Evolutionary conservation across 2,113 vertebrate genomes (phyloP), one percentile per base, ranked within the genome.

Genomic region (Datnioides undecimradiatus): DNA sequence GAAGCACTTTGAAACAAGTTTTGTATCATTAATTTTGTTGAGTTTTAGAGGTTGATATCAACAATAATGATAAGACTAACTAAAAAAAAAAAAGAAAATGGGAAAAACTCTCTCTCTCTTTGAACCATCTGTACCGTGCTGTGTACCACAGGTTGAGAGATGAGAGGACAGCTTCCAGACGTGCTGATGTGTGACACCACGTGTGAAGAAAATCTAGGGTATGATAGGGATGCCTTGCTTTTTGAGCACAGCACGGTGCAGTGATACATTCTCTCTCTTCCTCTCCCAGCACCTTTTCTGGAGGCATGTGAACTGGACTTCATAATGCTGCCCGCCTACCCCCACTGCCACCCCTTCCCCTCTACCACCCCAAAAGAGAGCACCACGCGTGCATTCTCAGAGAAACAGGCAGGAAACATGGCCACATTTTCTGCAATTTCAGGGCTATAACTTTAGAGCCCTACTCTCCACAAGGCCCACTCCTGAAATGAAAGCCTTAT

Each of bases 291-390:
- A 57, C 13, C 73, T 75, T 70, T 70, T 62, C 67, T 72, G 55
- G 72, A 76, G 48, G 51, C 8, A 65, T 66, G 23, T 64, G 67
- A 85, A 71, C 64, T 51, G 62, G 78, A 86, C 76, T 67, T 83
- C 3, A 77, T 78, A 51, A 84, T 49, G 36, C 31, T 27, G 6
- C 17, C n/a, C n/a, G n/a, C n/a, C n/a, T n/a, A n/a, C n/a, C 40
- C 45, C 43, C 34, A 13, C n/a, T 23, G n/a, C n/a, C n/a, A n/a
- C n/a, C 48, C 43, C 4, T n/a, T n/a, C 40, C 45, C 43, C 34
- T 14, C n/a, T 23, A n/a, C n/a, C n/a, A n/a, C n/a, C 48, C 43
- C 4, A 4, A 0, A 60, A 72, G 64, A 55, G 21, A 69, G 65
- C 76, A 64, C 16, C 12, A 36, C 10, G 19, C 6, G 43, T 57